Evolutionary conservation across 1,140 invertebrate species (phyloP).

Genomic region (Akabosia matsudoensis): DNA sequence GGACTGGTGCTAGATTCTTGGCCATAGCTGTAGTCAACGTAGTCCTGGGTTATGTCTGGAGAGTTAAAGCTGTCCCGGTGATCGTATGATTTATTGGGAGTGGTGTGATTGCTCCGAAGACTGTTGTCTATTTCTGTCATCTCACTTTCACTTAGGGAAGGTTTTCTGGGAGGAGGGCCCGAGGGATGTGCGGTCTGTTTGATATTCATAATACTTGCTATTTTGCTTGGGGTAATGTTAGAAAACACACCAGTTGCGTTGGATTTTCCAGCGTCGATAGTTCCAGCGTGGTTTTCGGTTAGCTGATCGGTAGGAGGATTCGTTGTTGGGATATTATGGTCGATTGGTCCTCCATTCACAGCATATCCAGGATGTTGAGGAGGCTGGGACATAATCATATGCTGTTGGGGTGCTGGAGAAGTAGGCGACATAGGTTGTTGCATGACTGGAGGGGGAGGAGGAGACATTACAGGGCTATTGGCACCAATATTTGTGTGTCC

Average conservation of each 20-base stretch:
- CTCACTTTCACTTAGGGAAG: too few species aligned
- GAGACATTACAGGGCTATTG: not conserved
- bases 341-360: too few species aligned
- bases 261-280: not conserved
- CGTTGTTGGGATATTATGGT: not conserved
- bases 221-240: not conserved
- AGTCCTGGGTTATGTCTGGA: too few species aligned
- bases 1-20: not conserved
- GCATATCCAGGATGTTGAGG: not conserved
- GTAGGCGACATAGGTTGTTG: slow-evolving; percentile 2
- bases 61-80: too few species aligned
- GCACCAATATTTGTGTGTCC: not conserved
- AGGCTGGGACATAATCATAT: not conserved
- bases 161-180: too few species aligned
- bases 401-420: not conserved
- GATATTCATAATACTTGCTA: not conserved
- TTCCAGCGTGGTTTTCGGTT: too few species aligned
- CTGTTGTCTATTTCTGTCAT: too few species aligned
- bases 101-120: too few species aligned
- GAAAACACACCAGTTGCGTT: not conserved
- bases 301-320: not conserved
- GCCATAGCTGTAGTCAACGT: too few species aligned
- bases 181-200: not conserved
- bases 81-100: too few species aligned
- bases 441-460: not conserved